phyloP scores from a whole-genome alignment of 1,140 invertebrate genomes.

The Drosophila pruinosa region DNA sequence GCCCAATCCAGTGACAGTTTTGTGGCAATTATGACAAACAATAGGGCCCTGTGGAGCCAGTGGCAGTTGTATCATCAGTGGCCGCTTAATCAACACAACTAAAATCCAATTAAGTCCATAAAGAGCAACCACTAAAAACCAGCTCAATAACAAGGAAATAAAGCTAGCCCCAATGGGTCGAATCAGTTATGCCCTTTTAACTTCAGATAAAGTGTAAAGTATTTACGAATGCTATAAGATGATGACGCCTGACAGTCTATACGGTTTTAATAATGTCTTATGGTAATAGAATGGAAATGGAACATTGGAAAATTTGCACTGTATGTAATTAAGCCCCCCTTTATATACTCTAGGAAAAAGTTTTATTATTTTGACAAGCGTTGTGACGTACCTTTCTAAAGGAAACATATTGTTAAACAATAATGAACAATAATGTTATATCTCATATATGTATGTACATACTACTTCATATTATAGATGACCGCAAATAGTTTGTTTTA shows the following conservation, averaged over 20 bases:
- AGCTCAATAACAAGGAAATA: slow-evolving; percentile 3
- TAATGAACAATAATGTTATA: too few relatives aligned
- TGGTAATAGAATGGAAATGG: neutral
- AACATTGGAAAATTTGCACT: neutral
- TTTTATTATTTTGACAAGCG: neutral
- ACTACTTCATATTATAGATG: too few relatives aligned
- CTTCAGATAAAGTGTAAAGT: neutral
- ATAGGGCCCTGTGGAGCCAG: slow-evolving; percentile 29
- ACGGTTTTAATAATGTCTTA: neutral
- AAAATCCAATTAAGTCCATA: slow-evolving; percentile 66
- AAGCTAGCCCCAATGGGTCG: neutral
- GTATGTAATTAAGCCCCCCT: neutral
- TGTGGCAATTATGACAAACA: slow-evolving; percentile 72
- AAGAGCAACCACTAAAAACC: slow-evolving; percentile 11
- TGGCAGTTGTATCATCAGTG: slow-evolving; percentile 20
- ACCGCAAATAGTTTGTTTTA: too few relatives aligned
- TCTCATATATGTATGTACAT: too few relatives aligned
- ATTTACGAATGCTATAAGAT: neutral
- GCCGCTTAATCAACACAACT: slow-evolving; percentile 52
- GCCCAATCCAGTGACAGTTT: slow-evolving; percentile 34
- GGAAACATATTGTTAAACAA: too few relatives aligned
- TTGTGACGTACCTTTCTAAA: too few relatives aligned
- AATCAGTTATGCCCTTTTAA: neutral
- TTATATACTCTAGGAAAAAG: neutral
- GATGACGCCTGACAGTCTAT: neutral